These are phyloP conservation scores for Caranx ignobilis DNA, from an alignment of 2,113 vertebrate genomes.

Conservation along the genomic window DNA sequence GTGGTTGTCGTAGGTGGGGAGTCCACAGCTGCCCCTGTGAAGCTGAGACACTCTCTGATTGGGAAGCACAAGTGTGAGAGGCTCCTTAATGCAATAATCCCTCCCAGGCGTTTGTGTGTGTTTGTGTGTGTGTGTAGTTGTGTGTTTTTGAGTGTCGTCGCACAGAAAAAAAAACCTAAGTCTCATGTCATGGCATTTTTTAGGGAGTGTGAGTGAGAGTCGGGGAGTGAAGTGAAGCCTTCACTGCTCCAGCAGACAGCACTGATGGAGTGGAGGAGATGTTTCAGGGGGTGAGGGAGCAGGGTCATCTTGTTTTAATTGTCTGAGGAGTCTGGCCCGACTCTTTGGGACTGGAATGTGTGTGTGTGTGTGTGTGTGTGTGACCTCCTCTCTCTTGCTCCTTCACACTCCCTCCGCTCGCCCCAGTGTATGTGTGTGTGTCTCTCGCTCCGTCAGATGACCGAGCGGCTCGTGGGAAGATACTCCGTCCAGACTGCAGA, in stretches of 20 bases:
- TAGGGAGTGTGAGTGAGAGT: conserved; percentile 57
- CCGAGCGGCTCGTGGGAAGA: conserved; percentile 76
- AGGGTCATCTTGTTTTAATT: conserved; percentile 74
- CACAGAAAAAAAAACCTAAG: background rate
- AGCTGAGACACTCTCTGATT: conserved; percentile 52
- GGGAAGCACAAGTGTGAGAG: conserved; percentile 60
- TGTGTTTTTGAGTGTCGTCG: background rate
- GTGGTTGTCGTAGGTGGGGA: conserved; percentile 6
- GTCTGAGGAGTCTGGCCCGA: conserved; percentile 74
- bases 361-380: conserved; percentile 79
- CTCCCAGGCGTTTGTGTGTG: conserved; percentile 9
- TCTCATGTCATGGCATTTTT: conserved; percentile 54
- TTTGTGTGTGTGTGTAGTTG: background rate
- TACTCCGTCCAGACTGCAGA: conserved; percentile 61
- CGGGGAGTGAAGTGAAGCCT: conserved; percentile 57
- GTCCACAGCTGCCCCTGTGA: conserved; percentile 56
- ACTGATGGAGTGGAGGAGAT: conserved; percentile 54
- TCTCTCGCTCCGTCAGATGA: conserved; percentile 51
- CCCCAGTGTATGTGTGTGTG: conserved; percentile 18
- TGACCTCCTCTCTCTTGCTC: conserved; percentile 66
- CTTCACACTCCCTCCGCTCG: conserved; percentile 63
- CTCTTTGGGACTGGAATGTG: conserved; percentile 78
- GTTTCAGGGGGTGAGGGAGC: conserved; percentile 25
- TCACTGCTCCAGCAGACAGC: conserved; percentile 50
- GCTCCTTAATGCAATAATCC: conserved; percentile 53